Conservation (phyloP, 2,113 vertebrate species). For the Zootoca vivipara region DNA sequence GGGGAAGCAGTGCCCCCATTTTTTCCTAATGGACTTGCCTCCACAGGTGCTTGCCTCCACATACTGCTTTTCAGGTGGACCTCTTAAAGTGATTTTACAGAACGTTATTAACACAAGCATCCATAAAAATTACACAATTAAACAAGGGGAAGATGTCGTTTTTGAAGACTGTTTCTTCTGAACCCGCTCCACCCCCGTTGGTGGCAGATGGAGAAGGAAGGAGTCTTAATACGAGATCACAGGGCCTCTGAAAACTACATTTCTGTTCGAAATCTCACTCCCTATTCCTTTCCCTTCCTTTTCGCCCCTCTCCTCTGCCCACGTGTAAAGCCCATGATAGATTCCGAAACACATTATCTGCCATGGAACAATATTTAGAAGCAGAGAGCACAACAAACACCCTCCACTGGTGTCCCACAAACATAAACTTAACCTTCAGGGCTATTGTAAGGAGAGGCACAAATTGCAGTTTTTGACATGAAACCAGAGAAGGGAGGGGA, state of each 20-base stretch:
- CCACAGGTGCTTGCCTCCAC: too few species aligned
- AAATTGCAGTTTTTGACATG: conserved; percentile 38
- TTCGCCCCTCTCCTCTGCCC: conserved; percentile 9
- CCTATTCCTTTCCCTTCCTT: neutral
- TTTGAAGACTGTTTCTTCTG: neutral
- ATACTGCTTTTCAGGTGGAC: too few species aligned
- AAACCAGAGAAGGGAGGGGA: conserved; percentile 15
- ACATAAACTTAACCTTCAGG: conserved; percentile 61
- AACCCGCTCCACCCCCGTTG: too few species aligned
- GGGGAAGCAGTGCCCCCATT: too few species aligned
- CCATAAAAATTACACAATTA: neutral
- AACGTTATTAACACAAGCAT: too few species aligned
- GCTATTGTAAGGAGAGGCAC: conserved; percentile 34
- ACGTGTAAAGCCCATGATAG: conserved; percentile 21
- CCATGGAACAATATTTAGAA: conserved; percentile 44
- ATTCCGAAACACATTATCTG: conserved; percentile 57
- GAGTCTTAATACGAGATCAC: conserved; percentile 41
- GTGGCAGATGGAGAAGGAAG: neutral
- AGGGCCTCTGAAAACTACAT: conserved; percentile 37
- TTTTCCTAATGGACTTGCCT: too few species aligned
- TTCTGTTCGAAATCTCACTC: conserved; percentile 10
- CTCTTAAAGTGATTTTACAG: too few species aligned
- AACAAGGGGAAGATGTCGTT: neutral
- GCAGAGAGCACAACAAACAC: conserved; percentile 35
- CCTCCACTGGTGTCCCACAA: conserved; percentile 46